A percentile compares a stretch with the other conserved stretches of the same genome.
phyloP scores from a whole-genome alignment of 2,888 invertebrate genomes.

The Andrena hattorfiana region DNA sequence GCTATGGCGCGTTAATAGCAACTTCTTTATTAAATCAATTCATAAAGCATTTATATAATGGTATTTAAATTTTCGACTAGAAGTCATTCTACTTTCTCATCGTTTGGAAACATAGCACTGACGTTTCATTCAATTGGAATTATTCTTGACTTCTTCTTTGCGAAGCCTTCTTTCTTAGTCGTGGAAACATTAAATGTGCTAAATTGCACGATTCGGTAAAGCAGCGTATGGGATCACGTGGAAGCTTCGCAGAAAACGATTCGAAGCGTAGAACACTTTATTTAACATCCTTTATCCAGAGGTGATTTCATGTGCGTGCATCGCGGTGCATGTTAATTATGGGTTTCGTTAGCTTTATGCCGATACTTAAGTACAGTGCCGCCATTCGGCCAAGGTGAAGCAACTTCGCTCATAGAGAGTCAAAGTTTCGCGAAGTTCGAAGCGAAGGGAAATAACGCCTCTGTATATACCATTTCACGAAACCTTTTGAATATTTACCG shows the following conservation, averaged over 20 bases:
- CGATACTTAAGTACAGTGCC: constrained; percentile 63
- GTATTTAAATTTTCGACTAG: background rate
- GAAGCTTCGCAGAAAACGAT: background rate
- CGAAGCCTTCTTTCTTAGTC: background rate
- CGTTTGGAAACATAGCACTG: background rate
- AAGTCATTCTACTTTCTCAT: background rate
- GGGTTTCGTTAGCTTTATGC: constrained; percentile 55
- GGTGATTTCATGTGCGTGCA: constrained; percentile 50
- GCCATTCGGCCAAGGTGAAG: constrained; percentile 37
- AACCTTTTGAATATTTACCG: background rate
- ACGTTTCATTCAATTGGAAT: too few species aligned
- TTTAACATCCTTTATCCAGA: constrained; percentile 40
- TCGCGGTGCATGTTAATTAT: constrained; percentile 67
- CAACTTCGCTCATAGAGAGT: constrained; percentile 25
- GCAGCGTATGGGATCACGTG: background rate
- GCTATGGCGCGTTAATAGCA: too few species aligned
- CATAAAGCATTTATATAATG: too few species aligned
- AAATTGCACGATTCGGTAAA: background rate
- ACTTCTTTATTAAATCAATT: too few species aligned
- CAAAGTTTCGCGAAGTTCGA: constrained; percentile 18
- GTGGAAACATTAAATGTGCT: background rate
- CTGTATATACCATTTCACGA: background rate
- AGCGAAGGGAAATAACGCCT: constrained; percentile 12
- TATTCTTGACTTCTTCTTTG: too few species aligned
- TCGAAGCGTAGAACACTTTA: constrained; percentile 30